Conservation (phyloP, 2,888 invertebrate species). For the Lycocerus yunnanus region DNA sequence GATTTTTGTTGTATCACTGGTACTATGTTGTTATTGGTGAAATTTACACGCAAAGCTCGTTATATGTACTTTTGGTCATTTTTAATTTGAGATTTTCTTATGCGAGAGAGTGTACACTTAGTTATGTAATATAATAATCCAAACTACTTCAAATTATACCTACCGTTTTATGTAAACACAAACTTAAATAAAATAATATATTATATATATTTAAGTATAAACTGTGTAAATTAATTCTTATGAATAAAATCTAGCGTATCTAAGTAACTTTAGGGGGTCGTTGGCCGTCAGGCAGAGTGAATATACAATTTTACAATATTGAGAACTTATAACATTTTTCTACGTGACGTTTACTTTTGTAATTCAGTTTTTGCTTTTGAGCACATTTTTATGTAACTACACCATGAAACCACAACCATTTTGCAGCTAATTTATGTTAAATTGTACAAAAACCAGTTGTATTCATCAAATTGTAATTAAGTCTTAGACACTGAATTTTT, state of each 20-base stretch:
- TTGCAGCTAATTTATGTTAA: conserved; percentile 22
- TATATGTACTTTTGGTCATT: not conserved
- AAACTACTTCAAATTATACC: not conserved
- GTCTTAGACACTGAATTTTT: not conserved
- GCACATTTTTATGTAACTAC: conserved; percentile 17
- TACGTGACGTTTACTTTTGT: conserved; percentile 30
- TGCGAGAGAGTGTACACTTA: not conserved
- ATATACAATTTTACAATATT: conserved; percentile 24
- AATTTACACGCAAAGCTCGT: not conserved
- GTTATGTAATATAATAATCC: not conserved
- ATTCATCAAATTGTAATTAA: not conserved
- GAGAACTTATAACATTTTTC: conserved; percentile 19
- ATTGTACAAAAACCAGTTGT: conserved; percentile 7
- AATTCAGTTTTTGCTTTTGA: conserved; percentile 13
- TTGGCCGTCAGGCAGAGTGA: conserved; percentile 30
- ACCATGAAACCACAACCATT: conserved; percentile 38
- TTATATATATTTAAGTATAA: not conserved
- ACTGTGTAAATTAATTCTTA: conserved; percentile 11
- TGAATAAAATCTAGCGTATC: conserved; percentile 23
- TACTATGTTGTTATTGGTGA: too few species aligned
- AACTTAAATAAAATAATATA: not conserved
- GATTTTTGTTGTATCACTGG: too few species aligned
- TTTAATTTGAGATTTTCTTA: not conserved
- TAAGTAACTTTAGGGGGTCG: conserved; percentile 28
- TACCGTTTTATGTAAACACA: not conserved